phyloP scores from a whole-genome alignment of 2,888 invertebrate genomes.

The Drosophila anceps region DNA sequence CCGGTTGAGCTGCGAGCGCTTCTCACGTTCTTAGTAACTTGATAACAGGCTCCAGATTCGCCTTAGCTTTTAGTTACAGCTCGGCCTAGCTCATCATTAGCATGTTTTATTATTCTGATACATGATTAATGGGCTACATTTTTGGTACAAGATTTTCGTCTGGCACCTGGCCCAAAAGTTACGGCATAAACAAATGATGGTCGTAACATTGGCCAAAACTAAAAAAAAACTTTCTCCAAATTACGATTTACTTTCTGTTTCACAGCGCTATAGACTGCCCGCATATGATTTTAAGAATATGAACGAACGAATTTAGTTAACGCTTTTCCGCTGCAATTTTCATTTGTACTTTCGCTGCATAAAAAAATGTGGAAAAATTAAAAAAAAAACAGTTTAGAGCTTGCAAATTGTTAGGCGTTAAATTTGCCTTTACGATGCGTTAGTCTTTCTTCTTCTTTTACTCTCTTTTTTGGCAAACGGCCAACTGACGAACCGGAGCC shows the following conservation, averaged over 20 bases:
- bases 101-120: slow-evolving; percentile 59
- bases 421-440: slow-evolving; percentile 34
- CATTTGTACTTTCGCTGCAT: slow-evolving; percentile 67
- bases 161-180: slow-evolving; percentile 49
- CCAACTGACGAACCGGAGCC: slow-evolving; percentile 53
- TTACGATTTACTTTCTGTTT: slow-evolving; percentile 78
- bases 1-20: slow-evolving; percentile 20
- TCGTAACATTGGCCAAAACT: slow-evolving; percentile 16
- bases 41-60: slow-evolving; percentile 9
- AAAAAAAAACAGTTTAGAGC: neutral
- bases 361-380: slow-evolving; percentile 29
- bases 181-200: slow-evolving; percentile 65
- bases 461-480: slow-evolving; percentile 29
- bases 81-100: slow-evolving; percentile 59
- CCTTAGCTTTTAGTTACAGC: slow-evolving; percentile 42
- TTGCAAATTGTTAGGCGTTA: slow-evolving; percentile 36
- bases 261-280: slow-evolving; percentile 47
- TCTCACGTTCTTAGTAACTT: slow-evolving; percentile 48
- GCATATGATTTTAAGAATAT: slow-evolving; percentile 59
- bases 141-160: slow-evolving; percentile 8
- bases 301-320: slow-evolving; percentile 19
- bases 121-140: slow-evolving; percentile 67
- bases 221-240: slow-evolving; percentile 66
- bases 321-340: slow-evolving; percentile 42
- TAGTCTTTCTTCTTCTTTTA: slow-evolving; percentile 5